Base-by-base conservation (phyloP, 2,888 invertebrate species). In the Hyalella azteca region DNA sequence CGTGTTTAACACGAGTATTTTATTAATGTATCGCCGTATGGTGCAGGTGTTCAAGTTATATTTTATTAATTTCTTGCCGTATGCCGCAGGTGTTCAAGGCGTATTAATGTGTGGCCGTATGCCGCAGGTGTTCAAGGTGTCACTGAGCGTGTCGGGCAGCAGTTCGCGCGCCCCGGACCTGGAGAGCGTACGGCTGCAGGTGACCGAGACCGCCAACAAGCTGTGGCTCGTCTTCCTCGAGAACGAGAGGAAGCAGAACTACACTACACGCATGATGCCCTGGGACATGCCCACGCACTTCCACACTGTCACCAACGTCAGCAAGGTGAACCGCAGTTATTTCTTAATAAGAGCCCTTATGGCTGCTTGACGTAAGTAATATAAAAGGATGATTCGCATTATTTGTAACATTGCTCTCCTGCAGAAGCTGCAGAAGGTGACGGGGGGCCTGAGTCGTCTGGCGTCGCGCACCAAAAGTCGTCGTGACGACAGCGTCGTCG, bases 201-300 rank as follows among this genome's bases (percentile, higher is more conserved):
- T 97, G 13, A 93, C 93, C 87, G 97, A 98, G 86, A 89, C 92
- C 76, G 95, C 97, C 0, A 93, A 93, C 26, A 93, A 93, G 85
- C 89, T 96, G 40, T 98, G 98, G 98, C 91, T 94, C 79, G 93
- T 92, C 87, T 98, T 96, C 87, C 93, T 97, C 5, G 96, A 97
- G 85, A 91, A 93, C 1, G 97, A 98, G 87, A 90, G 94, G 84
- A 96, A 95, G 89, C 94, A 95, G 41, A 90, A 91, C 0, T 91
- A 90, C 85, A 89, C 83, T 1, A 26, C 73, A 2, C 40, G 73
- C 3, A 73, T 73, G 73, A 93, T 94, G 11, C 94, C 96, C 0
- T 96, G 96, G 93, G 96, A 96, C 88, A 90, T 97, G 26, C 97
- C 97, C 87, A 95, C 95, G 87, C 97, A 98, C 88, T 95, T 98